Conservation (phyloP, 1,140 invertebrate genomes). For the Muscidifurax raptorellus region DNA sequence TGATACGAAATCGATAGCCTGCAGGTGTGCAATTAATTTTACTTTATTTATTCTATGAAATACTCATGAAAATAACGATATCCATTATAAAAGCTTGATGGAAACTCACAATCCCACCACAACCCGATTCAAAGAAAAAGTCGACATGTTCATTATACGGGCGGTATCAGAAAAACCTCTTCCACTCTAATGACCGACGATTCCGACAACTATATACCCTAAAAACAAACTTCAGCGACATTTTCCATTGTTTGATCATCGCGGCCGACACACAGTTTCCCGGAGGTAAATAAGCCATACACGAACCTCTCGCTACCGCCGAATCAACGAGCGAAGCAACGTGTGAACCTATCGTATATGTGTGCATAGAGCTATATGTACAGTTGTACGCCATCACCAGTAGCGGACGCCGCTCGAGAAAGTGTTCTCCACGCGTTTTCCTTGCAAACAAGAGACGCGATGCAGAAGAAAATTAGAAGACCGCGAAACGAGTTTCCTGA, state of each 20-base stretch:
- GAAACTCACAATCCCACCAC: too few relatives aligned
- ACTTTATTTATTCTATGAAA: too few relatives aligned
- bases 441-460: neutral
- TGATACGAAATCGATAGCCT: too few relatives aligned
- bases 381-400: too few relatives aligned
- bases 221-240: neutral
- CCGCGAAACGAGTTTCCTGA: neutral
- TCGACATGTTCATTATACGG: neutral
- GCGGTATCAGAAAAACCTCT: neutral
- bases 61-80: too few relatives aligned
- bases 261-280: too few relatives aligned
- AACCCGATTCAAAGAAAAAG: neutral
- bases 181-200: neutral
- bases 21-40: too few relatives aligned
- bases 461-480: constrained; percentile 6
- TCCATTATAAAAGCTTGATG: too few relatives aligned
- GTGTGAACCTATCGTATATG: neutral
- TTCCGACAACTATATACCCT: neutral
- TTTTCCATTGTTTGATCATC: neutral
- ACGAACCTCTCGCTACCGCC: too few relatives aligned
- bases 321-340: neutral
- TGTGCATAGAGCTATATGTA: neutral
- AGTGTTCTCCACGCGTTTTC: neutral
- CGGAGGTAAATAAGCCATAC: too few relatives aligned
- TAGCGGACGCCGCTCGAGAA: neutral